Base-by-base conservation (phyloP, 1,140 invertebrate species). In the Drosophila pruinosa region DNA sequence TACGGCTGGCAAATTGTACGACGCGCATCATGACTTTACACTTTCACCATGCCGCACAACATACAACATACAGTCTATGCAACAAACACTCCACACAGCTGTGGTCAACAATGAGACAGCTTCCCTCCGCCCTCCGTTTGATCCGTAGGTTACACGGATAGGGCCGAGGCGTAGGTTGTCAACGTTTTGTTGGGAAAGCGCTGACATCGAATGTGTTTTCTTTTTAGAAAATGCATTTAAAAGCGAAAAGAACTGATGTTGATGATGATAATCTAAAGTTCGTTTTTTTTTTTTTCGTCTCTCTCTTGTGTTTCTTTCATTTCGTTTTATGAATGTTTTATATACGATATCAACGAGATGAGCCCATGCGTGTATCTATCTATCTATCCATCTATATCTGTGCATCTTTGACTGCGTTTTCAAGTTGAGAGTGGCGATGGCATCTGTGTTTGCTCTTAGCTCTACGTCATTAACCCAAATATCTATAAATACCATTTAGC, bases 391-490 rank as follows among this genome's bases (percentile, higher is more conserved):
- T 56, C 7, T 71, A 38, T 75, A 69, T 72, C 24, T 72, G 22
- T 59, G 71, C 41, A 61, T 78, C 61, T 78, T 70, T 74, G 63
- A 74, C 69, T 77, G 68, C 69, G 73, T 78, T 78, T 74, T 48
- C 26, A 43, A 62, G 69, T 53, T 64, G 61, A 57, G 74, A 58
- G 71, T 38, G 76, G 75, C 41, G 48, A 52, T 63, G 68, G 80
- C 79, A 83, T 83, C 80, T 86, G 80, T 71, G 75, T 76, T 85
- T 52, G 57, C 57, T 59, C 47, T 52, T 34, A 10, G 34, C 34
- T 28, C 67, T 61, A 77, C 82, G 54, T 86, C 82, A 86, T 86
- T 86, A 88, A 88, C 81, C 81, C 82, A 85, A 86, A 86, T 86
- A 78, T 80, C 81, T 86, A 80, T 73, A 72, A 86, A 85, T 81